Evolutionary conservation across 2,797 vertebrate genomes (phyloP).

Genomic region (Xerus rutilus): DNA sequence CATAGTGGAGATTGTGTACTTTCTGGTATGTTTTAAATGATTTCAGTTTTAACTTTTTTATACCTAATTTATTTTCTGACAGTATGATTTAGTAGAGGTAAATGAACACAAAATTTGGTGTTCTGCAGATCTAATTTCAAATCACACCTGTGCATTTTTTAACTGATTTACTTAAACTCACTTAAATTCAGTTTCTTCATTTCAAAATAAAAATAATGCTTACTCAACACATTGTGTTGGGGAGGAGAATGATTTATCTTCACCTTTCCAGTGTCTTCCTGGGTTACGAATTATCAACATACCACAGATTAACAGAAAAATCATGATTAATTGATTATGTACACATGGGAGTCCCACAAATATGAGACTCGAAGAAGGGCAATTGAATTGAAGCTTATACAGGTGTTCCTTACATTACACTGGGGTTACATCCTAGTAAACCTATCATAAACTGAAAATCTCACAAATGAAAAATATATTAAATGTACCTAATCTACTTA

Average conservation of each 20-base stretch:
- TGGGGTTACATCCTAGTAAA: background rate
- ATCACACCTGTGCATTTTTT: background rate
- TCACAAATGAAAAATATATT: background rate
- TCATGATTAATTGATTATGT: background rate
- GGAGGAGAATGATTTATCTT: background rate
- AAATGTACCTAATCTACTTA: background rate
- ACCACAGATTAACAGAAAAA: background rate
- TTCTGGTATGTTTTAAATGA: background rate
- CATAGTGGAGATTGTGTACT: background rate
- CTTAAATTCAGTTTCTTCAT: background rate
- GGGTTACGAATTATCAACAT: background rate
- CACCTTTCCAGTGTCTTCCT: background rate
- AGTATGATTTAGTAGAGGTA: background rate
- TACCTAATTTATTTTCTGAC: background rate
- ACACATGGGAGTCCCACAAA: background rate
- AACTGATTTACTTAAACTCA: background rate
- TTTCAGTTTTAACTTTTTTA: constrained; percentile 25
- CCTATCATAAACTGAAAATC: background rate
- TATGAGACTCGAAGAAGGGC: no score
- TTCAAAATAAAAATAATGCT: constrained; percentile 30
- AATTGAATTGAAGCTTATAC: background rate
- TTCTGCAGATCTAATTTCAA: background rate
- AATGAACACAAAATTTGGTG: background rate
- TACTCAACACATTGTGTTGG: background rate
- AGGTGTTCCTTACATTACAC: background rate